These are phyloP conservation scores for Pilophorus perplexus DNA, from an alignment of 2,888 invertebrate genomes.

Conservation along the genomic window DNA sequence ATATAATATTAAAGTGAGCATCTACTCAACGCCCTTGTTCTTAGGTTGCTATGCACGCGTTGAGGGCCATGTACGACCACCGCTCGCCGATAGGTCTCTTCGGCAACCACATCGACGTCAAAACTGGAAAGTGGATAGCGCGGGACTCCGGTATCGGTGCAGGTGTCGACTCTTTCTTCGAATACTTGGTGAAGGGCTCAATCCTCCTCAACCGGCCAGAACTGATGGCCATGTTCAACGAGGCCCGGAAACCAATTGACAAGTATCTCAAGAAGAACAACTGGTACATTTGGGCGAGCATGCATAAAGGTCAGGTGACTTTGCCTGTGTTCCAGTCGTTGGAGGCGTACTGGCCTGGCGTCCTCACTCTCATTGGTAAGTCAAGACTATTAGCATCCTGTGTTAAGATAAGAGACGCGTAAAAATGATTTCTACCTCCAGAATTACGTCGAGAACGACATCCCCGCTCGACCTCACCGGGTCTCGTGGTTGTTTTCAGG, in stretches of 20 bases:
- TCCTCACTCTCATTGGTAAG: conserved; percentile 75
- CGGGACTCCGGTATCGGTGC: conserved; percentile 96
- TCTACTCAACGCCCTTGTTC: no score
- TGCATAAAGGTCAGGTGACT: conserved; percentile 93
- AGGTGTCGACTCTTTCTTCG: conserved; percentile 96
- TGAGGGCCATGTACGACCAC: conserved; percentile 82
- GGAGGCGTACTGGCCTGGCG: conserved; percentile 98
- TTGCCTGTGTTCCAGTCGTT: conserved; percentile 97
- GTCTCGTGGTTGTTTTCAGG: conserved; percentile 63
- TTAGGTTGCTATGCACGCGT: conserved; percentile 87
- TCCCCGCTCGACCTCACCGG: no score
- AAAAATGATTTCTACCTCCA: no score
- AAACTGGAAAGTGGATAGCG: conserved; percentile 94
- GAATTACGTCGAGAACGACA: no score
- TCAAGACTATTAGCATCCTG: not conserved
- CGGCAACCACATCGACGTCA: conserved; percentile 95
- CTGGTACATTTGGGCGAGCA: conserved; percentile 99
- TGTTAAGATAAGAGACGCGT: no score
- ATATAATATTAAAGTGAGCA: no score
- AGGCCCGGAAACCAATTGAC: conserved; percentile 72
- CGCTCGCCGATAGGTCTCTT: conserved; percentile 83
- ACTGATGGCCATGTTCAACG: conserved; percentile 85
- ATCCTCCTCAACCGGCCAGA: conserved; percentile 86
- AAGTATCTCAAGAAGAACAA: conserved; percentile 88
- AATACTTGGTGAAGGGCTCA: conserved; percentile 91